phyloP scores from a whole-genome alignment of 2,888 invertebrate genomes.

The Loripinus fragilis region DNA sequence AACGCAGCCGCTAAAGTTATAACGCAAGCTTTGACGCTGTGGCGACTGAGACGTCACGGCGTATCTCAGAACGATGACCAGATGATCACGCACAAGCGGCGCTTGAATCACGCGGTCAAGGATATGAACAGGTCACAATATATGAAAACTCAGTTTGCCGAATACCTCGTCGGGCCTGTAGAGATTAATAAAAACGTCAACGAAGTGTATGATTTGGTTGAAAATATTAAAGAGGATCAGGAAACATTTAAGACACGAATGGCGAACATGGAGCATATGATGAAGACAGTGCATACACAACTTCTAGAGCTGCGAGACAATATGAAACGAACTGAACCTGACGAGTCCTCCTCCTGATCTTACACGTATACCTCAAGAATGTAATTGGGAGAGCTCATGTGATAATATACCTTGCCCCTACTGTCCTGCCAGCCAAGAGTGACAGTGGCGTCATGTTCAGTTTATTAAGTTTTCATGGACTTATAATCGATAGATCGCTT shows the following conservation, averaged over 20 bases:
- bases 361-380: too few species aligned
- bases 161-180: slow-evolving; percentile 69
- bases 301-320: slow-evolving; percentile 58
- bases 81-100: slow-evolving; percentile 66
- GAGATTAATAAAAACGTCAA: slow-evolving; percentile 71
- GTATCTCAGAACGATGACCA: slow-evolving; percentile 51
- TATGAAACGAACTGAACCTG: background rate
- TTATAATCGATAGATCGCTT: too few species aligned
- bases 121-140: slow-evolving; percentile 70
- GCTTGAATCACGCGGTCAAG: slow-evolving; percentile 67
- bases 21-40: slow-evolving; percentile 68
- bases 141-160: slow-evolving; percentile 65
- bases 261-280: slow-evolving; percentile 65
- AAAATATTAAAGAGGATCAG: slow-evolving; percentile 66
- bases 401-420: too few species aligned
- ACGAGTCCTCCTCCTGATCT: background rate
- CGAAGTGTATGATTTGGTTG: slow-evolving; percentile 64
- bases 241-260: slow-evolving; percentile 62
- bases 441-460: too few species aligned
- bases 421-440: too few species aligned
- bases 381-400: too few species aligned
- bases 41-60: slow-evolving; percentile 65
- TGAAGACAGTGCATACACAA: slow-evolving; percentile 65
- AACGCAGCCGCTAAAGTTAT: slow-evolving; percentile 71
- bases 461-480: too few species aligned